Percentiles rank a stretch among this genome's conserved stretches.
Evolutionary conservation across 2,113 vertebrate species (phyloP).

Genomic region (Nyctereutes procyonoides): DNA sequence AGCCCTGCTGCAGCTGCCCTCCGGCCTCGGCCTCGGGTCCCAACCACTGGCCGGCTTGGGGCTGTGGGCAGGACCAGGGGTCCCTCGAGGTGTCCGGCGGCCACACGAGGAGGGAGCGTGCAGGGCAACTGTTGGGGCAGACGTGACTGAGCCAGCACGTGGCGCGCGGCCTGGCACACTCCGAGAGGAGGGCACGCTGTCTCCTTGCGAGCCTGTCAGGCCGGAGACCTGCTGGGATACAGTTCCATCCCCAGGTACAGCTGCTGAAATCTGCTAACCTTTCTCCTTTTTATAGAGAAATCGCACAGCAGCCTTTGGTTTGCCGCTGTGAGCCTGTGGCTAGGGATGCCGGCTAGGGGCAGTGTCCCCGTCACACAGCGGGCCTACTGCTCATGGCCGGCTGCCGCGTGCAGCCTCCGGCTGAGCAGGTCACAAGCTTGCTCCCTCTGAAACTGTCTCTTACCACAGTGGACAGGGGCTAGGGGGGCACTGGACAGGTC

Average conservation of each 20-base stretch:
- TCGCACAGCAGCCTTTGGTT: rapidly evolving
- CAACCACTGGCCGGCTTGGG: not conserved
- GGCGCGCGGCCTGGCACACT: too few relatives aligned
- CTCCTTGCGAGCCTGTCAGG: not conserved
- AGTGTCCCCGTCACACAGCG: not conserved
- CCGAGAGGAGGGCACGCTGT: too few relatives aligned
- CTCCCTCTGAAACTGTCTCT: not conserved
- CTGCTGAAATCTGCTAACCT: not conserved
- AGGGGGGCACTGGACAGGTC: not conserved
- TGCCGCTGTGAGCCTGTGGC: not conserved
- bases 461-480: not conserved
- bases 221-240: not conserved
- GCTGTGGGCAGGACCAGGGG: not conserved
- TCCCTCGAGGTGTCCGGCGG: too few relatives aligned
- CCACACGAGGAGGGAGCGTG: not conserved
- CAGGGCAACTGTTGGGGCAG: not conserved
- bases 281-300: not conserved
- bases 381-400: rapidly evolving
- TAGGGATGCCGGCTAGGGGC: too few relatives aligned
- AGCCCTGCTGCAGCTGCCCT: not conserved
- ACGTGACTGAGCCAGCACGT: not conserved
- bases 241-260: not conserved
- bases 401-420: not conserved
- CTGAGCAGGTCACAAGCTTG: not conserved
- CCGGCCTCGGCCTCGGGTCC: not conserved